Conservation (phyloP, 2,113 vertebrate species). For the Thalassarche chlororhynchos region DNA sequence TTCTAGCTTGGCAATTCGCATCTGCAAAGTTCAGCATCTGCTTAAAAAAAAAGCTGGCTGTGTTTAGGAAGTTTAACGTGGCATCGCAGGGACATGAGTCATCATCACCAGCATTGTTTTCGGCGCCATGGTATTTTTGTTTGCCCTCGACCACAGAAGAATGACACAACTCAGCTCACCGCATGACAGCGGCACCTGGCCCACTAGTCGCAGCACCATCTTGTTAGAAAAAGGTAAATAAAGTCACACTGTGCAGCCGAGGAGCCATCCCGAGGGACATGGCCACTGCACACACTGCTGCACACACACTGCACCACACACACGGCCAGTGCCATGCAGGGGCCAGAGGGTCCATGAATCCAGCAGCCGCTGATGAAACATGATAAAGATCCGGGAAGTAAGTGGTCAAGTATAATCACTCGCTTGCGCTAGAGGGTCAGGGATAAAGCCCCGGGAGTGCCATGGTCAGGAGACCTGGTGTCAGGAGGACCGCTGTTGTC, state of each 20-base stretch:
- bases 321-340: background rate
- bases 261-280: background rate
- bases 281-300: accelerated
- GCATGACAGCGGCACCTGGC: background rate
- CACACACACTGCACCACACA: no score
- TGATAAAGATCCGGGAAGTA: background rate
- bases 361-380: no score
- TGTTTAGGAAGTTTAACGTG: background rate
- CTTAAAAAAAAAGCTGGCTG: background rate
- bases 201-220: background rate
- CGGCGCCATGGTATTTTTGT: background rate
- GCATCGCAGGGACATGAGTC: background rate
- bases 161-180: background rate
- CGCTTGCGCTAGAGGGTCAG: background rate
- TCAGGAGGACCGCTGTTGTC: background rate
- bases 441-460: background rate
- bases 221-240: background rate
- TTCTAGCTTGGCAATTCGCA: background rate
- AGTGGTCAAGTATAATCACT: background rate
- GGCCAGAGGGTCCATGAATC: background rate
- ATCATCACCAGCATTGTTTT: background rate
- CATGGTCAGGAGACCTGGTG: accelerated
- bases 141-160: background rate
- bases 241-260: background rate
- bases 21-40: background rate